Percentiles rank a stretch among this genome's conserved stretches.
These are phyloP conservation scores for Sceloporus undulatus DNA, from an alignment of 2,113 vertebrate genomes.

Conservation along the genomic window DNA sequence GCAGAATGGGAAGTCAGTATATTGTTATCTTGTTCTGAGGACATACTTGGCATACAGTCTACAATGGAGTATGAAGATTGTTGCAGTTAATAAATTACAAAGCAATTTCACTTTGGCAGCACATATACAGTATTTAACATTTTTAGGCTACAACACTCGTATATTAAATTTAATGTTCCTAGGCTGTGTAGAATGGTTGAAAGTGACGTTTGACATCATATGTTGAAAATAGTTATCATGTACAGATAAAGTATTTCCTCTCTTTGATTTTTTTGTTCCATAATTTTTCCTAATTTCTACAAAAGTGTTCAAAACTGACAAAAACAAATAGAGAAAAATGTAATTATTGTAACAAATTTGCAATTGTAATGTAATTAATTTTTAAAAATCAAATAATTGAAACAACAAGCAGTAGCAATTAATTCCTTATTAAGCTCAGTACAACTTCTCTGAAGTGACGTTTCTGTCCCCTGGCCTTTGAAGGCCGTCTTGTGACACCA, in stretches of 20 bases:
- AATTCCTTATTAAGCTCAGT: background rate
- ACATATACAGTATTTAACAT: background rate
- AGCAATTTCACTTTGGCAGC: background rate
- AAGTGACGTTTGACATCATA: background rate
- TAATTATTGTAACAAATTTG: background rate
- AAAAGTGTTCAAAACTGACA: background rate
- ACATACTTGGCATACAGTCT: background rate
- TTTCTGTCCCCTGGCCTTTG: background rate
- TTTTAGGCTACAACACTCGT: background rate
- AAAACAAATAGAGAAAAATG: background rate
- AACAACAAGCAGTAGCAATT: background rate
- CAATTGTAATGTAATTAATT: too few species aligned
- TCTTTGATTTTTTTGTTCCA: background rate
- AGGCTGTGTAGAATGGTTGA: background rate
- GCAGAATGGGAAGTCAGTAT: background rate
- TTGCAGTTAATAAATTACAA: background rate
- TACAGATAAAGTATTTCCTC: background rate
- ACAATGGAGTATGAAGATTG: background rate
- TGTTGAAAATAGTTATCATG: background rate
- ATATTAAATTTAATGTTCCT: background rate
- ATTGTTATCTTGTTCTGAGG: background rate
- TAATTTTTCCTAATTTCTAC: background rate
- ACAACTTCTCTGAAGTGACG: background rate
- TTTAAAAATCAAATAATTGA: background rate
- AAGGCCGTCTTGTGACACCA: background rate